Evolutionary conservation across 2,113 vertebrate species (phyloP).

Genomic region (Podarcis muralis): DNA sequence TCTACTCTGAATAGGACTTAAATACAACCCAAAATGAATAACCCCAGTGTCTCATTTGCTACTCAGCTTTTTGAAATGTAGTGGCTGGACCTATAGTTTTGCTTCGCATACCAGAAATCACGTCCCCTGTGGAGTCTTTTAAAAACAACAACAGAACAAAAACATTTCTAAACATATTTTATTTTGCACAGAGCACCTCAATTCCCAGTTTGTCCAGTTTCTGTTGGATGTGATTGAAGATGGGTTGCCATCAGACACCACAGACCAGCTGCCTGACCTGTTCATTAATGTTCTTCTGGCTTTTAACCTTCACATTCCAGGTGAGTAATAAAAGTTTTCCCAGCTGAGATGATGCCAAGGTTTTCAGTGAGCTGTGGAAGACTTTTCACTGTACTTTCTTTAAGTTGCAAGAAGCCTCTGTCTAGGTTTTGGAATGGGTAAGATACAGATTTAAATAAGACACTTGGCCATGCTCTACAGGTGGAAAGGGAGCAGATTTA

Average conservation of each 20-base stretch:
- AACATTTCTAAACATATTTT: slow-evolving; percentile 39
- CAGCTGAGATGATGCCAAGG: not conserved
- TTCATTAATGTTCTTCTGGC: slow-evolving; percentile 92
- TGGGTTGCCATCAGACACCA: slow-evolving; percentile 88
- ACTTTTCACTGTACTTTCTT: not conserved
- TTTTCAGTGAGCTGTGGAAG: not conserved
- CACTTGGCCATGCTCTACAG: not conserved
- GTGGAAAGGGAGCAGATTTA: not conserved
- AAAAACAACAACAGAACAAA: not conserved
- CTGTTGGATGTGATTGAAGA: slow-evolving; percentile 92
- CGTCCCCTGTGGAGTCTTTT: not conserved
- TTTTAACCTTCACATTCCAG: slow-evolving; percentile 93
- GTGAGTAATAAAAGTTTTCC: slow-evolving; percentile 66
- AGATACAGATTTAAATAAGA: not conserved
- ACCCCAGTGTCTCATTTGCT: not conserved
- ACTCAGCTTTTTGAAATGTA: not conserved
- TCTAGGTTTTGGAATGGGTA: not conserved
- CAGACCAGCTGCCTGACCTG: slow-evolving; percentile 93
- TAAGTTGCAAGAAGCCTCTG: not conserved
- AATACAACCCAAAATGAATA: too few species aligned
- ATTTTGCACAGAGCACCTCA: slow-evolving; percentile 88
- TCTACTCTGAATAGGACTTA: too few species aligned
- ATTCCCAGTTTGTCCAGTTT: slow-evolving; percentile 90
- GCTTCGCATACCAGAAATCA: not conserved
- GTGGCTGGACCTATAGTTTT: not conserved